These are phyloP conservation scores for Metridium senile DNA, from an alignment of 92 coral and sea anemone genomes.

Conservation along the genomic window DNA sequence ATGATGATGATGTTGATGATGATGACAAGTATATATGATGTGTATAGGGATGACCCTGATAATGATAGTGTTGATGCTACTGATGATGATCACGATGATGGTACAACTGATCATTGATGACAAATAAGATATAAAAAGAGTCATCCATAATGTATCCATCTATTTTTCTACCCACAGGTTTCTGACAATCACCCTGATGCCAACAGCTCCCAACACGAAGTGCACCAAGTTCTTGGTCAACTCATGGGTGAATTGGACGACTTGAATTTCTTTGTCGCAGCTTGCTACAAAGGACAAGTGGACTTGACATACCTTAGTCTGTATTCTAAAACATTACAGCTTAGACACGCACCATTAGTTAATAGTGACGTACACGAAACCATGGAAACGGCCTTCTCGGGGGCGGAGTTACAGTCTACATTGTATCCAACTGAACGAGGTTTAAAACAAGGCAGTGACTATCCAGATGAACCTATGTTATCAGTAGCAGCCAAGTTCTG, in stretches of 20 bases:
- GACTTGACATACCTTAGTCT: constrained; percentile 84
- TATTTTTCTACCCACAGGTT: background rate
- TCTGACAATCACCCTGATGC: constrained; percentile 7
- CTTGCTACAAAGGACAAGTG: constrained; percentile 86
- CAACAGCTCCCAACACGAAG: constrained; percentile 17
- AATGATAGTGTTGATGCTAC: background rate
- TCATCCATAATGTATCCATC: no score
- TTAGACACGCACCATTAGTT: constrained; percentile 82
- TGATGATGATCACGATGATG: background rate
- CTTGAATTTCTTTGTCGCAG: constrained; percentile 79
- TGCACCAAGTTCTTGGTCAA: constrained; percentile 42
- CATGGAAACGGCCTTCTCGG: constrained; percentile 86
- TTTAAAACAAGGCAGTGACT: constrained; percentile 47
- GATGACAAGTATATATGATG: background rate
- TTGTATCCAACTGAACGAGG: constrained; percentile 84
- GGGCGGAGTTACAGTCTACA: constrained; percentile 93
- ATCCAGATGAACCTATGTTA: constrained; percentile 79
- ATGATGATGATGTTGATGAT: background rate
- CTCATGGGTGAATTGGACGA: constrained; percentile 76
- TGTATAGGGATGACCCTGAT: background rate
- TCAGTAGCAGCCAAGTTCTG: constrained; percentile 80
- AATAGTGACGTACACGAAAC: constrained; percentile 63
- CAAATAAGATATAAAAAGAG: no score
- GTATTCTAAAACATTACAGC: constrained; percentile 64
- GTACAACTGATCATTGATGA: background rate